Percentiles rank a stretch among this genome's conserved stretches.
phyloP scores from a whole-genome alignment of 2,888 invertebrate genomes.

The Erpobdella octoculata region DNA sequence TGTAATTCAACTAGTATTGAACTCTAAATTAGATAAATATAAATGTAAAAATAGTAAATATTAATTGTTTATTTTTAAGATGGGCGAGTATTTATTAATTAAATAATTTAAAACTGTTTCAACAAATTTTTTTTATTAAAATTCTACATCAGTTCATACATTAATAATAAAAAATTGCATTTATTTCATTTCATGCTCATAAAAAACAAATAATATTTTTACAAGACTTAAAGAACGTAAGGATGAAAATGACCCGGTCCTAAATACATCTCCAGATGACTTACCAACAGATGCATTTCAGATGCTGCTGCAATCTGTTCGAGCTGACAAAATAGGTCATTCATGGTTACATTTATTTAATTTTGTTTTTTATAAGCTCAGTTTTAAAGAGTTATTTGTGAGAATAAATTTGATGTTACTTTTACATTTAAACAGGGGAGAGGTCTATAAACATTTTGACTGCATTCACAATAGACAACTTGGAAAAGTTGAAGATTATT shows the following conservation, averaged over 20 bases:
- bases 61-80: no score
- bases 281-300: not conserved
- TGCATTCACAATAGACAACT: not conserved
- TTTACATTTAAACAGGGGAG: not conserved
- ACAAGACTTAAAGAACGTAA: not conserved
- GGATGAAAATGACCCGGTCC: slow-evolving; percentile 1
- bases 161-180: no score
- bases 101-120: no score
- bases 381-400: not conserved
- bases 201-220: not conserved
- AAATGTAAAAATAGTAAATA: no score
- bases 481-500: not conserved
- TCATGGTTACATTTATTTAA: not conserved
- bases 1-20: no score
- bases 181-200: not conserved
- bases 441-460: not conserved
- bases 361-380: not conserved
- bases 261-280: not conserved
- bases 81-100: no score
- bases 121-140: no score
- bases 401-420: not conserved
- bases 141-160: no score
- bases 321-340: not conserved
- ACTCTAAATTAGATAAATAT: no score
- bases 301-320: not conserved